Conservation (phyloP, 2,888 invertebrate species). For the Sminthurides aquaticus region DNA sequence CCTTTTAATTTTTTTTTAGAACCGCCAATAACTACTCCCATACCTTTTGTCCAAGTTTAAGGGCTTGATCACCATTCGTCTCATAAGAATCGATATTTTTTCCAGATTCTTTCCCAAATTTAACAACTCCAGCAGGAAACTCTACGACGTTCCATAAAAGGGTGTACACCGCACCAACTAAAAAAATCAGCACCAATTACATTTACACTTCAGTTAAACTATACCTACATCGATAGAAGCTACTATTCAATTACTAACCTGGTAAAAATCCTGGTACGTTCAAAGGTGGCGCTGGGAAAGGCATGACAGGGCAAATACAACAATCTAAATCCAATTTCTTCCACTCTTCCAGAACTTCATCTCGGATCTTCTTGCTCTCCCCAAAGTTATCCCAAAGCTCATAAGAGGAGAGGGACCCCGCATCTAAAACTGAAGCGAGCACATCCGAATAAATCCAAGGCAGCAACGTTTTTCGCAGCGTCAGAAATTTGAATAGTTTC, state of each 20-base stretch:
- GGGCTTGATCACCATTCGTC: constrained; percentile 27
- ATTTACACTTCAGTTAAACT: neutral
- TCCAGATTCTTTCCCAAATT: constrained; percentile 31
- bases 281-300: constrained; percentile 38
- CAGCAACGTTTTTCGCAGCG: constrained; percentile 22
- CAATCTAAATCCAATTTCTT: constrained; percentile 32
- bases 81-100: constrained; percentile 29
- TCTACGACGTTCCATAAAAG: constrained; percentile 29
- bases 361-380: constrained; percentile 26
- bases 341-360: constrained; percentile 35
- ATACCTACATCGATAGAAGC: neutral
- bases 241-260: constrained; percentile 23
- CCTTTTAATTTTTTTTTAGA: neutral
- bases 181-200: neutral
- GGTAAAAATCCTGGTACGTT: constrained; percentile 38
- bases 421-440: constrained; percentile 28
- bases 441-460: constrained; percentile 6
- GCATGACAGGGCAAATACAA: constrained; percentile 35
- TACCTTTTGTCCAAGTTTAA: constrained; percentile 33
- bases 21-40: too few relatives aligned
- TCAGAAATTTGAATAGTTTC: constrained; percentile 26
- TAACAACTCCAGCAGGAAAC: constrained; percentile 28
- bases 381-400: constrained; percentile 40
- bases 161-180: constrained; percentile 27
- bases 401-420: constrained; percentile 28